phyloP scores from a whole-genome alignment of 2,113 vertebrate species.

The Seriola quinqueradiata region DNA sequence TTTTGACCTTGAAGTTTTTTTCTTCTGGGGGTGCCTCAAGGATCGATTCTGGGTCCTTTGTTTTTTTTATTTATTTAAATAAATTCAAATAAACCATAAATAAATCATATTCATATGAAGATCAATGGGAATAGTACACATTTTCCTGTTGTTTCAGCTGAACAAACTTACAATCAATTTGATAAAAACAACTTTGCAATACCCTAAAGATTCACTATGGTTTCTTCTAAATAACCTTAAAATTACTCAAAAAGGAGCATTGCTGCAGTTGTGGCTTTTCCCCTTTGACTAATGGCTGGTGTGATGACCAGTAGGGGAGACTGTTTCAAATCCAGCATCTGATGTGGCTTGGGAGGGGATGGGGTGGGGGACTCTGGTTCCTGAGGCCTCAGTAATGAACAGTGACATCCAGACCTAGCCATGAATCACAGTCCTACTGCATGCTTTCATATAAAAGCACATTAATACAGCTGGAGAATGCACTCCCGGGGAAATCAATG shows the following conservation, averaged over 20 bases:
- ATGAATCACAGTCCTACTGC: slow-evolving; percentile 54
- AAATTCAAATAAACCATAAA: background rate
- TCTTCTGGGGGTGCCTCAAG: slow-evolving; percentile 7
- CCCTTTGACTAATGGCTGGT: slow-evolving; percentile 29
- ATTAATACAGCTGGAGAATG: slow-evolving; percentile 64
- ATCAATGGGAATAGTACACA: background rate
- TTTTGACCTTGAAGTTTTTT: slow-evolving; percentile 1
- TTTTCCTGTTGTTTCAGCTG: background rate
- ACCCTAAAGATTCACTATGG: background rate
- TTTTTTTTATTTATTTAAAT: background rate
- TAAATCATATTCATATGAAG: background rate
- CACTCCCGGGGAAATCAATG: slow-evolving; percentile 71
- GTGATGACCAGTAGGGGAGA: slow-evolving; percentile 37
- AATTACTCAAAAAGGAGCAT: background rate
- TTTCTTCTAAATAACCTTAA: background rate
- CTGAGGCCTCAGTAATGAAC: slow-evolving; percentile 60
- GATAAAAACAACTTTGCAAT: background rate
- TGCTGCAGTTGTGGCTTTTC: slow-evolving; percentile 1
- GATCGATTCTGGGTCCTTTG: background rate
- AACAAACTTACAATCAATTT: background rate
- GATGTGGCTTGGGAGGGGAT: slow-evolving; percentile 45
- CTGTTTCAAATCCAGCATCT: slow-evolving; percentile 37
- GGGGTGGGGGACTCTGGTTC: slow-evolving; percentile 37
- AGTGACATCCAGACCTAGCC: slow-evolving; percentile 55
- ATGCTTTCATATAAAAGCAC: slow-evolving; percentile 53